A percentile compares a stretch with the other conserved stretches of the same genome.
Conservation (phyloP, 1,140 invertebrate genomes). For the Hypsibius dujardini region DNA sequence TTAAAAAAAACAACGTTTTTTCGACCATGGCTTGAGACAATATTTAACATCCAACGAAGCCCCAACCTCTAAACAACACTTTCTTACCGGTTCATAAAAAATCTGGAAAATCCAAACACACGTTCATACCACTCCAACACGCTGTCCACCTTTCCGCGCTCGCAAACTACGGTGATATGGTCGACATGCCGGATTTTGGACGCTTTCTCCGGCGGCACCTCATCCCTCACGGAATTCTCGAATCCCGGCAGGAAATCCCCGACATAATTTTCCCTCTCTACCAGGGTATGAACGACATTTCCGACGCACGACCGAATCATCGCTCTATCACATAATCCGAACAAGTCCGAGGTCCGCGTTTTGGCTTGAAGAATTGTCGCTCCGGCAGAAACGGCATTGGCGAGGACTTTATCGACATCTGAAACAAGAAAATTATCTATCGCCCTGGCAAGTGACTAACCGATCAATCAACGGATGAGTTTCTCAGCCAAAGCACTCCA, state of each 20-base stretch:
- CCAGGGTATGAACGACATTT: conserved; percentile 37
- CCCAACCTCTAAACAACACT: neutral
- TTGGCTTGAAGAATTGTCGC: conserved; percentile 19
- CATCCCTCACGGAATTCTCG: conserved; percentile 16
- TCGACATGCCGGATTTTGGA: conserved; percentile 31
- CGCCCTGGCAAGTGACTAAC: no score
- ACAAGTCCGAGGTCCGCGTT: conserved; percentile 26
- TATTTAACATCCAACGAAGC: no score
- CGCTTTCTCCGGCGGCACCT: neutral
- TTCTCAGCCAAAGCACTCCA: no score
- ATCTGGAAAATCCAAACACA: conserved; percentile 37
- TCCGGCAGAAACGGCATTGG: conserved; percentile 5
- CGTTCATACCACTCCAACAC: conserved; percentile 37
- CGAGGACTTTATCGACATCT: conserved; percentile 28
- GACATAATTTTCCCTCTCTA: conserved; percentile 32
- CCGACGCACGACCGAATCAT: conserved; percentile 36
- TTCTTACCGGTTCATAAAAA: conserved; percentile 36
- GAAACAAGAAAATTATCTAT: conserved; percentile 24
- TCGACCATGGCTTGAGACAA: no score
- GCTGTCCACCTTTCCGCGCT: conserved; percentile 29
- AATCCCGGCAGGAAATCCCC: conserved; percentile 36
- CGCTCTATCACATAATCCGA: conserved; percentile 32
- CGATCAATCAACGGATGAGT: no score
- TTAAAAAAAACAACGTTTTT: no score
- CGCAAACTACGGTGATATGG: conserved; percentile 36